Evolutionary conservation across 2,888 invertebrate species (phyloP).

Genomic region (Apamea monoglypha): DNA sequence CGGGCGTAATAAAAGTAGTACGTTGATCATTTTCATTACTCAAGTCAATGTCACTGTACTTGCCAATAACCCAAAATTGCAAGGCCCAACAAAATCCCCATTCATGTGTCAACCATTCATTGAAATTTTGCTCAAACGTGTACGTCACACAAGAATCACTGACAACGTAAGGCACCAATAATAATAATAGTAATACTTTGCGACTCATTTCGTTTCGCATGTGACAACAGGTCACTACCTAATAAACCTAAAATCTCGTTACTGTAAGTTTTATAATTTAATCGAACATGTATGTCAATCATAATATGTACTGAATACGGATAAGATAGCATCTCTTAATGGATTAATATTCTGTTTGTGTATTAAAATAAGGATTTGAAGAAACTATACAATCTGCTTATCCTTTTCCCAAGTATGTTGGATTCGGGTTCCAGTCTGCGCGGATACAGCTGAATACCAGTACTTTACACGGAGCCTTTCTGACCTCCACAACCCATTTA

Average conservation of each 20-base stretch:
- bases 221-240: too few relatives aligned
- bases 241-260: too few relatives aligned
- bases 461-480: too few relatives aligned
- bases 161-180: slow-evolving; percentile 41
- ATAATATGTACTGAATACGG: slow-evolving; percentile 1
- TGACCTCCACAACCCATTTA: too few relatives aligned
- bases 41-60: neutral
- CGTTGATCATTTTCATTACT: neutral
- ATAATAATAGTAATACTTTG: slow-evolving; percentile 4
- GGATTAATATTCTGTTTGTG: neutral
- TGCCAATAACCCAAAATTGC: neutral
- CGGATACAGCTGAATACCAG: too few relatives aligned
- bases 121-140: neutral
- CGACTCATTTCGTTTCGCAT: slow-evolving; percentile 24
- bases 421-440: too few relatives aligned
- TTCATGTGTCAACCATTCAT: slow-evolving; percentile 2
- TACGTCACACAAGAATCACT: slow-evolving; percentile 5
- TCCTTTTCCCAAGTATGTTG: too few relatives aligned
- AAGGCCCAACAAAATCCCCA: neutral
- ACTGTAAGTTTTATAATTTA: neutral
- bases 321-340: neutral
- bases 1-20: slow-evolving; percentile 38
- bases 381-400: too few relatives aligned
- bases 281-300: slow-evolving; percentile 55
- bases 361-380: neutral